Evolutionary conservation across 2,888 invertebrate species (phyloP), one percentile per base, ranked within the genome.

Genomic region (Tubiluchus corallicola): DNA sequence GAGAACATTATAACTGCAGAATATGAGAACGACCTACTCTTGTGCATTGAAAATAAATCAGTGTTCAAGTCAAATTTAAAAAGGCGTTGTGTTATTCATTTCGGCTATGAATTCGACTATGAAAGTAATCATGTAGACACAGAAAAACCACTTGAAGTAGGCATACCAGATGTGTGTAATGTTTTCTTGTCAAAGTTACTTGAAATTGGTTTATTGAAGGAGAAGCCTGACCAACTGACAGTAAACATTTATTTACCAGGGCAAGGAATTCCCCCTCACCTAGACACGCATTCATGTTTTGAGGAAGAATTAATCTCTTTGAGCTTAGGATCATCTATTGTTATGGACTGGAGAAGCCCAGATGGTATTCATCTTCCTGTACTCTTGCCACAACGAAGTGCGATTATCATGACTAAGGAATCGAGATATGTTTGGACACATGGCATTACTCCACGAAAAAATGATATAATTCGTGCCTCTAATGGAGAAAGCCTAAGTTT

Each of bases 201-300:
- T 43, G 55, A 64, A 17, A 57, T 63, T 47, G 61, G 63, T n/a
- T 52, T 57, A 40, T 52, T 64, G 44, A 49, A 47, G 58, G 68
- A 51, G 59, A 48, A 58, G 19, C 84, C 84, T 2, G 77, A 87
- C 66, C 88, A 88, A 58, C 57, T 87, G 40, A 88, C 88, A 1
- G 73, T 85, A 0, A 88, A 88, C 62, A 73, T 74, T 54, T 88
- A 88, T 63, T 63, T 69, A 47, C 78, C 83, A 40, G 87, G 88
- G 13, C 84, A 87, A 70, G 85, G 88, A 37, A 96, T 98, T 59
- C 94, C 96, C 21, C 74, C 80, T 0, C 96, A 98, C 65, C 76
- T 90, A 17, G 96, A 98, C 61, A 90, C 85, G 0, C 90, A 92
- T 59, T 87, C 87, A 62, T 81, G 87, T 1, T 98, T 96, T 65